A percentile compares a stretch with the other conserved stretches of the same genome.
Conservation (phyloP, 1,140 invertebrate genomes). For the Acarapis woodi region DNA sequence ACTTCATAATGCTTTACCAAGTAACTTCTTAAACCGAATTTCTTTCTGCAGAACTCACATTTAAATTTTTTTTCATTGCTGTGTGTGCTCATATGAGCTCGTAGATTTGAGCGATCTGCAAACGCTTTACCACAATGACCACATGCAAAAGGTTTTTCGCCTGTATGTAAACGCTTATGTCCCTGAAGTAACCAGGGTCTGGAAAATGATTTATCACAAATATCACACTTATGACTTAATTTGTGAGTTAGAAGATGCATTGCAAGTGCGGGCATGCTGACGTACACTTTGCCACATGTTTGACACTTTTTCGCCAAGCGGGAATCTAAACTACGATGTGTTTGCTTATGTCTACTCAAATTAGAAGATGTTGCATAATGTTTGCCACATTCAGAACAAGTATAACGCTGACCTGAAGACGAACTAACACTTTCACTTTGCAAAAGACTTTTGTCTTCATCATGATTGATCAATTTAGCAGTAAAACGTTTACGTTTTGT, state of each 20-base stretch:
- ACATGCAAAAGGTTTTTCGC: conserved; percentile 22
- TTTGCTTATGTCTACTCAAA: conserved; percentile 83
- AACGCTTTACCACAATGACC: conserved; percentile 31
- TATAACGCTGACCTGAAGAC: no score
- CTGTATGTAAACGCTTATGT: conserved; percentile 35
- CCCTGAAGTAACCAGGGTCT: conserved; percentile 37
- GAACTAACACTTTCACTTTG: no score
- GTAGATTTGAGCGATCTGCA: conserved; percentile 33
- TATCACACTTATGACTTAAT: conserved; percentile 9
- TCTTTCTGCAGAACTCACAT: conserved; percentile 39
- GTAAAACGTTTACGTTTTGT: no score
- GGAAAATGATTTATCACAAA: conserved; percentile 15
- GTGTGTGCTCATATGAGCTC: conserved; percentile 30
- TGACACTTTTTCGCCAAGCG: conserved; percentile 68
- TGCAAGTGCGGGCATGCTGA: conserved; percentile 80
- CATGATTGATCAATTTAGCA: no score
- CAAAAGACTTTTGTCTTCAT: no score
- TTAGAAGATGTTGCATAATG: conserved; percentile 83
- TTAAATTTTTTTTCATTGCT: conserved; percentile 29
- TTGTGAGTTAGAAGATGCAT: conserved; percentile 80
- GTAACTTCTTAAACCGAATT: no score
- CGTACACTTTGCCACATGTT: conserved; percentile 69
- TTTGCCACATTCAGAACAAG: conserved; percentile 81
- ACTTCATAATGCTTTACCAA: no score
- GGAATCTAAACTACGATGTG: conserved; percentile 70